phyloP scores from a whole-genome alignment of 2,113 vertebrate species.

The Dolichallabes microphthalmus region DNA sequence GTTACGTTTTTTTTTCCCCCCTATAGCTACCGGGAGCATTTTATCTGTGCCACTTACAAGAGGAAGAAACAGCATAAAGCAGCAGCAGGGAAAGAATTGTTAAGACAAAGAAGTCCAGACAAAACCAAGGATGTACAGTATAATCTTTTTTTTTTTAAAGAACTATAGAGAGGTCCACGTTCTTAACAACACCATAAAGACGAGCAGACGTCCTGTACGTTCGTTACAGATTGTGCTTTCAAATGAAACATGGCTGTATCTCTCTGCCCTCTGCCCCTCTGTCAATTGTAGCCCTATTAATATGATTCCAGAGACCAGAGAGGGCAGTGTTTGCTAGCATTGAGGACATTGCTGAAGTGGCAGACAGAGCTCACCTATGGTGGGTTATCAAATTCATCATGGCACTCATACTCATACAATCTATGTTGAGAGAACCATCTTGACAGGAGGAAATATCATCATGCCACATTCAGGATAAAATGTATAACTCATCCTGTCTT shows the following conservation, averaged over 20 bases:
- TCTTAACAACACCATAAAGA: not conserved
- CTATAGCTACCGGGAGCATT: slow-evolving; percentile 5
- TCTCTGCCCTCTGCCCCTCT: slow-evolving; percentile 18
- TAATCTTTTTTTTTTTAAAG: not conserved
- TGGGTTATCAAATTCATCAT: not conserved
- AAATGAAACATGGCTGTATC: slow-evolving; percentile 16
- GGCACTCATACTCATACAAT: slow-evolving; percentile 12
- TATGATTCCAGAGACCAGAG: slow-evolving; percentile 28
- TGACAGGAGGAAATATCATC: slow-evolving; percentile 6
- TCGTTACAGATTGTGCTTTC: slow-evolving; percentile 26
- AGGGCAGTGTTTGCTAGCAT: slow-evolving; percentile 14
- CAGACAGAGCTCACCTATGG: not conserved
- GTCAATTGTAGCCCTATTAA: slow-evolving; percentile 35
- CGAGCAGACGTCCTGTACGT: not conserved
- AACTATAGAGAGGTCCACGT: not conserved
- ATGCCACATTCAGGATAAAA: not conserved
- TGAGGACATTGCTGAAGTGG: slow-evolving; percentile 14
- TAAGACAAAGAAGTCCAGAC: slow-evolving; percentile 13
- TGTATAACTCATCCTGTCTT: not conserved
- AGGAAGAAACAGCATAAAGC: slow-evolving; percentile 53
- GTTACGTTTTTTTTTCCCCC: not conserved
- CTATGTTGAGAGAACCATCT: not conserved
- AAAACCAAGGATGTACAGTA: slow-evolving; percentile 2
- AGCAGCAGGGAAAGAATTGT: slow-evolving; percentile 14
- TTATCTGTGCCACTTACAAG: slow-evolving; percentile 57